Evolutionary conservation across 1,140 invertebrate species (phyloP).

Genomic region (Apis cerana): DNA sequence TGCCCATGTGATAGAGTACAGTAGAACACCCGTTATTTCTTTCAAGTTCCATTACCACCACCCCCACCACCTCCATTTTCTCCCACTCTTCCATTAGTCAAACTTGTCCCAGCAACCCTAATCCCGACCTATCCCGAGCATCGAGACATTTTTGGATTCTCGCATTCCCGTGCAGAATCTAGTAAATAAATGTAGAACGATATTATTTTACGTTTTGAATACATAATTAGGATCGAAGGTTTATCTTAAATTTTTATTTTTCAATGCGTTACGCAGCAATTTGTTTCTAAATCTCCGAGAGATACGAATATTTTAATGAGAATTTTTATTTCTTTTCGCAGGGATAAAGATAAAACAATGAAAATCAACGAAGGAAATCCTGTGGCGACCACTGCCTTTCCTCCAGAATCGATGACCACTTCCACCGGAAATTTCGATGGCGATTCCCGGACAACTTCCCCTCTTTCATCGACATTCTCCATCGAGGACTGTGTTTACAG

Average conservation of each 20-base stretch:
- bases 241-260: not conserved
- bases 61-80: no score
- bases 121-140: no score
- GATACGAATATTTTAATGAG: not conserved
- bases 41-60: no score
- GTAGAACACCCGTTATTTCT: no score
- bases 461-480: not conserved
- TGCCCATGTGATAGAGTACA: no score
- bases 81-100: no score
- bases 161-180: no score
- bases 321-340: conserved; percentile 17
- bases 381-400: conserved; percentile 5
- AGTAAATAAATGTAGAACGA: no score
- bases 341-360: conserved; percentile 18
- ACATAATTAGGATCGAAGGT: no score
- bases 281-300: not conserved
- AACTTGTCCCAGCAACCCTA: no score
- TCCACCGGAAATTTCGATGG: conserved; percentile 26
- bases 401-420: conserved; percentile 33
- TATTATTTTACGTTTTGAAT: no score
- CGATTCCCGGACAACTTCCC: conserved; percentile 26
- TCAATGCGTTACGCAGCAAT: not conserved
- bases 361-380: conserved; percentile 29
- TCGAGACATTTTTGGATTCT: no score
- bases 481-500: conserved; percentile 73